Conservation (phyloP, 2,113 vertebrate species). For the Balaenoptera acutorostrata region DNA sequence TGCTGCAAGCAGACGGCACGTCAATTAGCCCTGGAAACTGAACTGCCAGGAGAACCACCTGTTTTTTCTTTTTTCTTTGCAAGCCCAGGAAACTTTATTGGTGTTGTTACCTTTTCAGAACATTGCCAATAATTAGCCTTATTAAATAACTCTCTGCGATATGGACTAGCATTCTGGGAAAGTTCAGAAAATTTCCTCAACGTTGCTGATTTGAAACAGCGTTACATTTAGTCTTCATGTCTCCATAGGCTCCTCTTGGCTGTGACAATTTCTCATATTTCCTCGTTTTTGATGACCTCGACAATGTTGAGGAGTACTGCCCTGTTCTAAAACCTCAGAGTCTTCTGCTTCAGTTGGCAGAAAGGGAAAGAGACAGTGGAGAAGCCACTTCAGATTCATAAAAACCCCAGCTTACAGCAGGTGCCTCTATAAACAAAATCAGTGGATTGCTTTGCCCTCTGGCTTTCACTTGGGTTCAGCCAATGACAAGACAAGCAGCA, state of each 20-base stretch:
- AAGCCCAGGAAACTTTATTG: background rate
- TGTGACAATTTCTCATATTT: background rate
- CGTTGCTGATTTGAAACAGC: background rate
- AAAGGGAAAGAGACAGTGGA: no score
- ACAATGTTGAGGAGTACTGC: no score
- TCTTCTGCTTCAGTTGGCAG: no score
- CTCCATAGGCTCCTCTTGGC: background rate
- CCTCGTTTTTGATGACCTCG: no score
- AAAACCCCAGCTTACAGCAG: no score
- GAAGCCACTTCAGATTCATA: no score
- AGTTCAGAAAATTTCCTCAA: background rate
- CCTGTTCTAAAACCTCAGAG: no score
- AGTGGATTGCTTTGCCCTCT: background rate
- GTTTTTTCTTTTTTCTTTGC: background rate
- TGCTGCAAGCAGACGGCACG: constrained; percentile 56
- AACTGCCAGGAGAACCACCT: background rate
- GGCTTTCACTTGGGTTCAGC: background rate
- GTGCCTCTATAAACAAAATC: background rate
- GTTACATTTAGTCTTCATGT: background rate
- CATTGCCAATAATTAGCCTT: background rate
- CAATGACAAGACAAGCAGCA: background rate
- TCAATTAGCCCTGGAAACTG: constrained; percentile 25
- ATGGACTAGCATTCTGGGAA: background rate
- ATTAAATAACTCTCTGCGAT: background rate
- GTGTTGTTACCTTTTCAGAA: background rate